Evolutionary conservation across 2,113 vertebrate species (phyloP).

Genomic region (Apodemus sylvaticus): DNA sequence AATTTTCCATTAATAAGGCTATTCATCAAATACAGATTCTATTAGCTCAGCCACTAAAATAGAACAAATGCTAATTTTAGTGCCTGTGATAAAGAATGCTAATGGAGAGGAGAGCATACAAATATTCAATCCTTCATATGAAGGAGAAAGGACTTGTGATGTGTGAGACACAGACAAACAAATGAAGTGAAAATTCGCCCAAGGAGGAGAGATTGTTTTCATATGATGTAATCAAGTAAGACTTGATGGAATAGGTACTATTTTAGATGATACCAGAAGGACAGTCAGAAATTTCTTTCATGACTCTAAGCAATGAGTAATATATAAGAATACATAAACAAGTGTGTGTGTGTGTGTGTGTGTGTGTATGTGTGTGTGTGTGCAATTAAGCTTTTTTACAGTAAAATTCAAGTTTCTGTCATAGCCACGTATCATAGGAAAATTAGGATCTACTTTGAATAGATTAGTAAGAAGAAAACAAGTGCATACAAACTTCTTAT

Average conservation of each 20-base stretch:
- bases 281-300: background rate
- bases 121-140: background rate
- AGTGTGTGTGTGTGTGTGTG: background rate
- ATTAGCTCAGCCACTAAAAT: constrained; percentile 54
- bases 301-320: background rate
- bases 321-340: too few species aligned
- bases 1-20: constrained; percentile 60
- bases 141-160: background rate
- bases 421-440: background rate
- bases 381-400: background rate
- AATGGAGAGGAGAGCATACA: background rate
- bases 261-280: constrained; percentile 12
- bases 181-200: background rate
- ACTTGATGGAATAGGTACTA: background rate
- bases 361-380: background rate
- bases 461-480: background rate
- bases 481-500: background rate
- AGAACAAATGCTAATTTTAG: constrained; percentile 57
- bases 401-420: background rate
- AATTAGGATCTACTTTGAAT: background rate
- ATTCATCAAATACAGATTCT: constrained; percentile 56
- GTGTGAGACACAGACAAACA: background rate
- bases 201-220: background rate
- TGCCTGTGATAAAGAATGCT: constrained; percentile 38
- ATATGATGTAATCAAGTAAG: background rate